These are phyloP conservation scores for Cremastobaeus sp. DNA, from an alignment of 2,888 invertebrate genomes.

Conservation along the genomic window DNA sequence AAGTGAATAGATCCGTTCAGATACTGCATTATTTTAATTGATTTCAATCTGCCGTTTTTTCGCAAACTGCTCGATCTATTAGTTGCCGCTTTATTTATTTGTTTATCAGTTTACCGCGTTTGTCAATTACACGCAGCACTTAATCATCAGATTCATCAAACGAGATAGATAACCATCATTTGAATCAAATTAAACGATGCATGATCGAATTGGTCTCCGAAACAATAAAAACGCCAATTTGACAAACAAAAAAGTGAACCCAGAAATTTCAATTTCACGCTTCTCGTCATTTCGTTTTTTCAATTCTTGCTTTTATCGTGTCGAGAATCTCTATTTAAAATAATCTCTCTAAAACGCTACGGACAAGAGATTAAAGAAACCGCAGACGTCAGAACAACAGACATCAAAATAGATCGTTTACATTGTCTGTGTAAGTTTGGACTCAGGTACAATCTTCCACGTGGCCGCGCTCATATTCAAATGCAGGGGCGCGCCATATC, in stretches of 20 bases:
- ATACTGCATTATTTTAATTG: no score
- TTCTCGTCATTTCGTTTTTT: neutral
- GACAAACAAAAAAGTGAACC: no score
- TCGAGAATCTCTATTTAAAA: conserved; percentile 14
- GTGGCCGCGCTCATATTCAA: conserved; percentile 26
- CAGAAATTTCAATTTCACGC: no score
- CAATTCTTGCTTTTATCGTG: neutral
- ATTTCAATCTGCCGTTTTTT: no score
- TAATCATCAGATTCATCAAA: conserved; percentile 9
- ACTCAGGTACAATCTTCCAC: conserved; percentile 24
- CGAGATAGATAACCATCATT: conserved; percentile 11
- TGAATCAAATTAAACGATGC: neutral
- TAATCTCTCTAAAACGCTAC: conserved; percentile 29
- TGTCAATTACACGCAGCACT: neutral
- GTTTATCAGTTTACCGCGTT: no score
- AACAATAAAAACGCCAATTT: no score
- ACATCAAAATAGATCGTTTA: conserved; percentile 43
- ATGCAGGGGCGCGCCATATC: conserved; percentile 6
- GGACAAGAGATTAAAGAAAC: conserved; percentile 37
- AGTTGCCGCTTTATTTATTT: no score
- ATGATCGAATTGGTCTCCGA: no score
- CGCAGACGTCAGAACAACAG: conserved; percentile 29
- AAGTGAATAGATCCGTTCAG: no score
- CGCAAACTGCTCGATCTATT: no score
- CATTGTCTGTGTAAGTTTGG: conserved; percentile 34